Evolutionary conservation across 1,140 invertebrate species (phyloP).

Genomic region (Thaumatotibia leucotreta): DNA sequence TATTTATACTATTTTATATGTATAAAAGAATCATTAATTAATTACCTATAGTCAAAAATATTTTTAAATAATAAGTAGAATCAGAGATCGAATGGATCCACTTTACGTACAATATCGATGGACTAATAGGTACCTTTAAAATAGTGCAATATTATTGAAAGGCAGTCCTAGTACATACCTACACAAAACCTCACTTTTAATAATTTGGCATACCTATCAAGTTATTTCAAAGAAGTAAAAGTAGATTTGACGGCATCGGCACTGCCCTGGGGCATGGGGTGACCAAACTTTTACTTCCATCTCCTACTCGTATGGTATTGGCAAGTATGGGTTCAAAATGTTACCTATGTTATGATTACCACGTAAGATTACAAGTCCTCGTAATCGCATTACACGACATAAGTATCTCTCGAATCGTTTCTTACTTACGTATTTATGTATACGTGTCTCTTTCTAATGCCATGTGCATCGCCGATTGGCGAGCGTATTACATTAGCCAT

Average conservation of each 20-base stretch:
- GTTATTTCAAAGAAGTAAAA: background rate
- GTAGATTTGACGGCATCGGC: background rate
- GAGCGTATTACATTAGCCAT: background rate
- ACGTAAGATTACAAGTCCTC: slow-evolving; percentile 24
- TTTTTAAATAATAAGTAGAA: too few species aligned
- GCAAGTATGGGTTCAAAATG: background rate
- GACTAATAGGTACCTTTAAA: too few species aligned
- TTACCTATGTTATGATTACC: background rate
- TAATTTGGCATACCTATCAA: background rate
- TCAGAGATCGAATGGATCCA: too few species aligned
- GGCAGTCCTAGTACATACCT: too few species aligned
- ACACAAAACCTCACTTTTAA: background rate
- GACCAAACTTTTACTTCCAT: background rate
- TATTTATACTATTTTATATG: too few species aligned
- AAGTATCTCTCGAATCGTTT: slow-evolving; percentile 28
- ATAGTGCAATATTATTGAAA: too few species aligned
- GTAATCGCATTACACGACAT: slow-evolving; percentile 24
- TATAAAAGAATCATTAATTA: too few species aligned
- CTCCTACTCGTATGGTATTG: background rate
- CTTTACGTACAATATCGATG: too few species aligned
- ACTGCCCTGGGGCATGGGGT: too few species aligned
- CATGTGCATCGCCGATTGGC: slow-evolving; percentile 54
- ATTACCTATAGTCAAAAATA: too few species aligned
- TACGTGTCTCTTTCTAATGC: slow-evolving; percentile 44
- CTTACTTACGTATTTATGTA: slow-evolving; percentile 21